Base-by-base conservation (phyloP, 2,797 vertebrate genomes). In the Setipinna tenuifilis region DNA sequence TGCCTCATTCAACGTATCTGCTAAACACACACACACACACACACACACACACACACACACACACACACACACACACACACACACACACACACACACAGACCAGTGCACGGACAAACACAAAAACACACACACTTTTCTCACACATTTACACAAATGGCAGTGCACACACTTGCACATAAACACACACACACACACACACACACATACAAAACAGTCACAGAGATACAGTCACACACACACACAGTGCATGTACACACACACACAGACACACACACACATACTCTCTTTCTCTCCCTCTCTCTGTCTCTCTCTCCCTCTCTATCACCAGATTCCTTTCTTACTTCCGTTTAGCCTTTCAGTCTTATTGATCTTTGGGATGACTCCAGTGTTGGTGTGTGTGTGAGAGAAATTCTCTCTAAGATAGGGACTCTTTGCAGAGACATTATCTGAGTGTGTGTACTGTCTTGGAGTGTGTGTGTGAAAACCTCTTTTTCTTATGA, bases 331-430 rank as follows among this genome's bases (percentile, higher is more conserved):
- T 75, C 61, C 61, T 10, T n/a, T 65, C n/a, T 35, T 28, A 35
- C 31, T 31, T 75, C 28, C 16, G 14, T 28, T 75, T 75, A 54
- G 50, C 68, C 68, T 75, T 16, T 35, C 28, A 35, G 68, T 4
- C 68, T 0, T 75, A 92, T 93, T 95, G 93, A 94, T 95, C 91
- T 86, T 86, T 80, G 61, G 85, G 88, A 94, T 93, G 94, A 92
- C 85, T 86, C 54, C 35, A n/a, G 50, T 41, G 71, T 85, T 87
- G 82, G 88, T 84, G 89, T 75, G 87, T 88, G 82, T 88, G 89
- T 89, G 92, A 93, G 94, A 92, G 93, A 92, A 87, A 80, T 83
- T 90, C 89, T 86, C 84, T 44, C 35, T 82, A 85, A 87, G 87
- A 50, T 84, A 86, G 75, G 65, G 65, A 28, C 68, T 82, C 87